Evolutionary conservation across 2,797 vertebrate genomes (phyloP), one percentile per base, ranked within the genome.

Genomic region (Chlorospingus semifuscus): DNA sequence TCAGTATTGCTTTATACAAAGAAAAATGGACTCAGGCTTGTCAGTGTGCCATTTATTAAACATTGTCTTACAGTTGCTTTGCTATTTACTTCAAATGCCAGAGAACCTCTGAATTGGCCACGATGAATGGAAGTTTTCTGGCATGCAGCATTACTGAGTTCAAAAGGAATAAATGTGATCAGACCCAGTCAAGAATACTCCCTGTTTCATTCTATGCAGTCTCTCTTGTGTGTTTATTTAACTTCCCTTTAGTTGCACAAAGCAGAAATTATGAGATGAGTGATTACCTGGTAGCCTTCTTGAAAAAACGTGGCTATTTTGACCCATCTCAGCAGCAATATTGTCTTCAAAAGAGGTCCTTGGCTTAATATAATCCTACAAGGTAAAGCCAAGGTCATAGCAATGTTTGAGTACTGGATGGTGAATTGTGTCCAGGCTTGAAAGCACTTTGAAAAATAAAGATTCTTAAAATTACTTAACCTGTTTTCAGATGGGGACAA

Each of bases 31-130:
- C 22, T 71, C n/a, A 49, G n/a, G 59, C 50, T 93, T 93, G 92
- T 70, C 87, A 94, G n/a, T 22, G 37, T 91, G 83, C 83, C 66
- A 78, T 90, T 88, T 95, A 94, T 95, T 92, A 95, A 93, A 85
- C 85, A 76, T 60, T 91, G 53, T 92, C 63, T 87, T 93, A 75
- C 65, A 94, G 87, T 93, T 92, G 41, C 90, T 90, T 81, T 88
- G 57, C 59, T 94, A n/a, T 90, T 96, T 88, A 72, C 42, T 94
- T 93, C 72, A 91, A 84, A 94, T 94, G 85, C 83, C 88, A 91
- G 66, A 79, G 70, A 95, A 89, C 55, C 59, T 79, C 72, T 89
- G 88, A 90, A 79, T 4, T 93, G 94, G 85, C 34, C 0, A 30
- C 0, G 0, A 78, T 93, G 93, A 96, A 95, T 94, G 74, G 80